Evolutionary conservation across 2,888 invertebrate genomes (phyloP).

Genomic region (Apotomis betuletana): DNA sequence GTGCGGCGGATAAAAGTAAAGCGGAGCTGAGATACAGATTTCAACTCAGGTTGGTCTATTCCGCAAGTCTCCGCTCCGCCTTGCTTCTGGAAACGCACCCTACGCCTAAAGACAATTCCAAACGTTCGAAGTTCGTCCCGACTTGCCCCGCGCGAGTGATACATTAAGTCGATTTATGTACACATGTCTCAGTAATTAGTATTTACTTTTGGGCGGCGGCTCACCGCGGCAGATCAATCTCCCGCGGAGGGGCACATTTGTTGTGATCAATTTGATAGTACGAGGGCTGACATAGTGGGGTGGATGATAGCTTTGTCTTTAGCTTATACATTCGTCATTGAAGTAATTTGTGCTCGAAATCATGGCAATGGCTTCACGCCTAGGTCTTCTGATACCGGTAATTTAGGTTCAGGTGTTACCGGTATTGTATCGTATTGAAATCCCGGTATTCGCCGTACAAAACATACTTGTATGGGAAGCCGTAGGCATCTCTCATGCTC

Average conservation of each 20-base stretch:
- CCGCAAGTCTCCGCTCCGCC: no score
- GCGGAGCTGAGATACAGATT: no score
- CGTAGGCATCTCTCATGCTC: no score
- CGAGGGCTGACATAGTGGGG: background rate
- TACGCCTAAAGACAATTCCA: background rate
- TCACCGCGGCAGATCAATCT: constrained; percentile 73
- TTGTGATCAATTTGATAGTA: constrained; percentile 34
- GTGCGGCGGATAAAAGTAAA: no score
- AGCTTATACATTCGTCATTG: background rate
- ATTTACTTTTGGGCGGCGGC: constrained; percentile 75
- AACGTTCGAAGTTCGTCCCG: constrained; percentile 14
- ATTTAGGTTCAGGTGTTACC: no score
- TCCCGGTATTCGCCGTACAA: no score
- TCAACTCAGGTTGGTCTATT: no score
- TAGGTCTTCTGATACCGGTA: no score
- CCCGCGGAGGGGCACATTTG: constrained; percentile 37
- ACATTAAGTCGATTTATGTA: constrained; percentile 77
- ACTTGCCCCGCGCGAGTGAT: constrained; percentile 51
- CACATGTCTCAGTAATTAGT: constrained; percentile 68
- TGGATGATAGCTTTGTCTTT: background rate
- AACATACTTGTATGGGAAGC: no score
- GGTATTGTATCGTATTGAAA: no score
- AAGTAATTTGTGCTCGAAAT: no score
- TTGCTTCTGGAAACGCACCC: background rate
- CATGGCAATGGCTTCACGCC: no score